Conservation (phyloP, 2,113 vertebrate genomes). For the Pipra filicauda region DNA sequence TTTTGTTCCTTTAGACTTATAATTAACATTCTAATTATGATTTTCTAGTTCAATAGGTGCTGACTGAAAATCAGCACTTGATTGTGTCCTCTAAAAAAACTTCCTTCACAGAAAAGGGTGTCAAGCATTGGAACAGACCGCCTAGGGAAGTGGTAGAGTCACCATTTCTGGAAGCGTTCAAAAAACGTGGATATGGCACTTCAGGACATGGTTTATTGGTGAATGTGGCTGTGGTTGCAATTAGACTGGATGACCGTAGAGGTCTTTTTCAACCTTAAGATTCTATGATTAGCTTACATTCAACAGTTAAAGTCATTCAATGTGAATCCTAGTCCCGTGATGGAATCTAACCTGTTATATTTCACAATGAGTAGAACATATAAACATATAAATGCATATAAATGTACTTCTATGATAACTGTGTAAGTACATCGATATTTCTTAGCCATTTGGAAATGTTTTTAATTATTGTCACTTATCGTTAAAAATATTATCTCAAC, state of each 20-base stretch:
- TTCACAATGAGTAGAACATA: not conserved
- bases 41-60: not conserved
- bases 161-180: not conserved
- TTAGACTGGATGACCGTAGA: not conserved
- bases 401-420: not conserved
- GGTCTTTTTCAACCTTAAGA: not conserved
- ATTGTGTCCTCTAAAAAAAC: not conserved
- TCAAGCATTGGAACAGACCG: not conserved
- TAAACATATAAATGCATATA: not conserved
- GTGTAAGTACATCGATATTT: not conserved
- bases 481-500: not conserved
- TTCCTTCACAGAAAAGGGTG: not conserved
- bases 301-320: not conserved
- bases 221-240: not conserved
- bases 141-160: not conserved
- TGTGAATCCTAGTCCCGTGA: not conserved
- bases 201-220: not conserved
- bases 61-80: not conserved
- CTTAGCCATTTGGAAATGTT: not conserved
- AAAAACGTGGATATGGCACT: not conserved
- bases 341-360: not conserved
- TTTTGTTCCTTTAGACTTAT: not conserved
- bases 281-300: not conserved
- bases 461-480: not conserved
- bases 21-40: not conserved